A percentile compares a stretch with the other conserved stretches of the same genome.
These are phyloP conservation scores for Passerina amoena DNA, from an alignment of 2,113 vertebrate species.

Conservation along the genomic window DNA sequence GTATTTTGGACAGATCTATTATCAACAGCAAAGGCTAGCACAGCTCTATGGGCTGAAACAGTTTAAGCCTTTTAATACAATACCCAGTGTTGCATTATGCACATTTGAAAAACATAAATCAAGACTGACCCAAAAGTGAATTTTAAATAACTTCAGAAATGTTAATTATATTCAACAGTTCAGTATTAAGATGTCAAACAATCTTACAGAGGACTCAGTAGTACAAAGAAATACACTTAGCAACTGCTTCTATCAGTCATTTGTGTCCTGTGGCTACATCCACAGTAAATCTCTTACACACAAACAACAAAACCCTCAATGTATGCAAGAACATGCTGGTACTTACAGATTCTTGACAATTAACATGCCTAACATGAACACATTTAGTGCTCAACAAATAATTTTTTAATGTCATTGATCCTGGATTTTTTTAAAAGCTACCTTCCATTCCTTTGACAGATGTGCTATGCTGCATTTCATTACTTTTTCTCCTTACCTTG, in stretches of 20 bases:
- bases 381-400: slow-evolving; percentile 57
- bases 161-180: slow-evolving; percentile 22
- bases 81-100: not conserved
- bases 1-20: slow-evolving; percentile 22
- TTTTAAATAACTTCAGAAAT: slow-evolving; percentile 1
- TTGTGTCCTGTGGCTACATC: not conserved
- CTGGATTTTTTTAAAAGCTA: slow-evolving; percentile 47
- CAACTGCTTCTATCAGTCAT: not conserved
- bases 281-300: not conserved
- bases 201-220: not conserved
- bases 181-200: not conserved
- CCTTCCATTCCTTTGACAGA: slow-evolving; percentile 71
- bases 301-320: not conserved
- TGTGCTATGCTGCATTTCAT: slow-evolving; percentile 76
- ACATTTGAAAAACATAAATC: not conserved
- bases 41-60: not conserved
- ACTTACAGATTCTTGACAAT: slow-evolving; percentile 35
- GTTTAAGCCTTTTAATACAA: not conserved
- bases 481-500: slow-evolving; percentile 72
- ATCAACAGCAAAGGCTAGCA: not conserved
- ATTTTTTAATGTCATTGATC: slow-evolving; percentile 73
- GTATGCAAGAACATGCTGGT: not conserved
- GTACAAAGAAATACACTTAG: not conserved
- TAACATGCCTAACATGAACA: slow-evolving; percentile 54
- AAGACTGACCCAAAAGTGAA: not conserved